Percentiles rank a stretch among this genome's conserved stretches.
These are phyloP conservation scores for Momotus momota DNA, from an alignment of 2,797 vertebrate species.

Conservation along the genomic window DNA sequence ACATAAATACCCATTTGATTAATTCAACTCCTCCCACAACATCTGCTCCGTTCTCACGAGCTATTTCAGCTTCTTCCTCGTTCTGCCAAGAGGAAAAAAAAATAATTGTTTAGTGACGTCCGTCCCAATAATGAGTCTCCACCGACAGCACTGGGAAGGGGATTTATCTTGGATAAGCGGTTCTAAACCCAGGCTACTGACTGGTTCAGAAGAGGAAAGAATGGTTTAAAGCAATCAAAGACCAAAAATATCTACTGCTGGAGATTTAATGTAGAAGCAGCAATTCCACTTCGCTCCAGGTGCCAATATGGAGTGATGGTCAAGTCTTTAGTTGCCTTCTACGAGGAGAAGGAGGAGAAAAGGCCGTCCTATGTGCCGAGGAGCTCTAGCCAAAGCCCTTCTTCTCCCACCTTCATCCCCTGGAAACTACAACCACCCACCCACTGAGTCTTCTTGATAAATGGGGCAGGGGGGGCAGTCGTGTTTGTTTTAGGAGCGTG, in stretches of 20 bases:
- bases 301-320: neutral
- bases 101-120: neutral
- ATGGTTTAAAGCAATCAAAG: neutral
- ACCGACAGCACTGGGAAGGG: neutral
- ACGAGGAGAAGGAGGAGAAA: neutral
- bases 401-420: neutral
- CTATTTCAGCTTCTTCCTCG: conserved; percentile 77
- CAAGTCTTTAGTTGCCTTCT: neutral
- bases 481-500: neutral
- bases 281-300: neutral
- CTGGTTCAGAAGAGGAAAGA: neutral
- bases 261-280: neutral
- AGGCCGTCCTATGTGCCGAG: neutral
- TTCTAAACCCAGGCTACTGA: neutral
- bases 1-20: conserved; percentile 81
- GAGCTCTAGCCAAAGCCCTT: neutral
- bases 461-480: neutral
- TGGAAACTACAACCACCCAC: neutral
- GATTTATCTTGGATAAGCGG: neutral
- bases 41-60: conserved; percentile 82
- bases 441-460: neutral
- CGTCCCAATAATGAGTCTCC: rapidly evolving
- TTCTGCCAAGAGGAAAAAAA: conserved; percentile 76
- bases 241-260: neutral
- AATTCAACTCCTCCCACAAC: conserved; percentile 87